Evolutionary conservation across 2,888 invertebrate species (phyloP), one percentile per base, ranked within the genome.

Genomic region (Drosophila diplacantha): DNA sequence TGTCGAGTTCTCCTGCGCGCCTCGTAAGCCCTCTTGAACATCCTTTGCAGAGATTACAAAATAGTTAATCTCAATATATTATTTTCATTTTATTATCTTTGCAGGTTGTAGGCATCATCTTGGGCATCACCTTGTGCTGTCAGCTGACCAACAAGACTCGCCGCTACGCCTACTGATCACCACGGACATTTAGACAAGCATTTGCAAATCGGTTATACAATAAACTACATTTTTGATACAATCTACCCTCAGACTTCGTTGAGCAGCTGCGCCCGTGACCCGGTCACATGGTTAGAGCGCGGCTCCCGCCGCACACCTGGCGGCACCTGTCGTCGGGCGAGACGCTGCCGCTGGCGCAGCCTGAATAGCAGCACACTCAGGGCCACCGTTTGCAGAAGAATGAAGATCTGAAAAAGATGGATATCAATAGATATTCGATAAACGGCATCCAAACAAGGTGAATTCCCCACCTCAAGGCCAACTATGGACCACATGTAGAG

Each of bases 401-500:
- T 80, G 16, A 78, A 74, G 47, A 80, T 46, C 80, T 80, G 24
- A 8, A 24, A 12, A 20, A 22, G 58, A 37, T 20, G 8, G 3
- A 37, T 8, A 34, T 16, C 3, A 5, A 5, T 9, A 9, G 24
- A 12, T 24, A 32, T 37, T 35, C 5, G 38, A 34, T 38, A 22
- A 60, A 62, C 55, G 53, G 62, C 43, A 49, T 43, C 20, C 12
- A 11, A 20, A 18, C 54, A 35, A 59, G 46, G 55, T 53, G 60
- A 61, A 54, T 24, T 63, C 46, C 69, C 50, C 63, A 80, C 80
- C 80, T 80, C 80, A 64, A 80, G 81, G 74, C 83, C 81, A 60
- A 83, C 69, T 58, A 83, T 78, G 69, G 72, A 70, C 82, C 83
- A 83, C 71, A 81, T 84, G 44, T 75, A 84, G 29, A 85, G 56